Conservation (phyloP, 2,113 vertebrate species). For the Oreotragus oreotragus region DNA sequence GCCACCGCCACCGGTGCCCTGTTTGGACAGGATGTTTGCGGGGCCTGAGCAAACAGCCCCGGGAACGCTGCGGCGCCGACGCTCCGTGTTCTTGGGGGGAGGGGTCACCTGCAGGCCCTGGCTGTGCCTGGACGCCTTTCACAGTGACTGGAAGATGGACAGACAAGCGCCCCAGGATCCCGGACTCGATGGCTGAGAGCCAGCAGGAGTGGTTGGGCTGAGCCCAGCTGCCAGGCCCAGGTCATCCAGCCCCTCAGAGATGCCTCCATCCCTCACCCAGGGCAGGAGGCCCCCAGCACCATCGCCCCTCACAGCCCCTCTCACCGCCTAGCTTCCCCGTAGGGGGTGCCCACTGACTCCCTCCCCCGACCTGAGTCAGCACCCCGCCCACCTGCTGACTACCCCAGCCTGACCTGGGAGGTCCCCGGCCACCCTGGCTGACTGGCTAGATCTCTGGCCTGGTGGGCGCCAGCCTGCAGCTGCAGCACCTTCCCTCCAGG, state of each 20-base stretch:
- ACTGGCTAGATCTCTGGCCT: not conserved
- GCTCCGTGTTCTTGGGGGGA: not conserved
- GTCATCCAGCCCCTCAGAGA: not conserved
- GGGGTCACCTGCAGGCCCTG: not conserved
- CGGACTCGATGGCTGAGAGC: not conserved
- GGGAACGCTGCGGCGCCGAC: not conserved
- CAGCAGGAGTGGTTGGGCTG: not conserved
- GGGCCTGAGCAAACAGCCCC: not conserved
- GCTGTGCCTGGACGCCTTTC: not conserved
- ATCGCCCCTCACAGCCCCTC: not conserved
- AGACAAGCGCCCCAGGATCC: not conserved
- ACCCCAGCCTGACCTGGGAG: not conserved
- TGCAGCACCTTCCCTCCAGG: not conserved
- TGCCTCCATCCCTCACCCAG: not conserved
- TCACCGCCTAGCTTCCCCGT: not conserved
- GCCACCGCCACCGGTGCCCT: not conserved
- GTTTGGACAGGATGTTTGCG: conserved; percentile 20
- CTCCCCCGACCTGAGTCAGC: not conserved
- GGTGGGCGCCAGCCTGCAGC: not conserved
- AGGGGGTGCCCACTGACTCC: not conserved
- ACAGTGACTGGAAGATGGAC: not conserved
- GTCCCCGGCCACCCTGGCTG: not conserved
- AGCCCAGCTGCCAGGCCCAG: not conserved
- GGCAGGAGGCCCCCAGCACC: not conserved
- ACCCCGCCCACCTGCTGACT: not conserved